These are phyloP conservation scores for Ophion obscuratus DNA, from an alignment of 2,888 invertebrate species.

Conservation along the genomic window DNA sequence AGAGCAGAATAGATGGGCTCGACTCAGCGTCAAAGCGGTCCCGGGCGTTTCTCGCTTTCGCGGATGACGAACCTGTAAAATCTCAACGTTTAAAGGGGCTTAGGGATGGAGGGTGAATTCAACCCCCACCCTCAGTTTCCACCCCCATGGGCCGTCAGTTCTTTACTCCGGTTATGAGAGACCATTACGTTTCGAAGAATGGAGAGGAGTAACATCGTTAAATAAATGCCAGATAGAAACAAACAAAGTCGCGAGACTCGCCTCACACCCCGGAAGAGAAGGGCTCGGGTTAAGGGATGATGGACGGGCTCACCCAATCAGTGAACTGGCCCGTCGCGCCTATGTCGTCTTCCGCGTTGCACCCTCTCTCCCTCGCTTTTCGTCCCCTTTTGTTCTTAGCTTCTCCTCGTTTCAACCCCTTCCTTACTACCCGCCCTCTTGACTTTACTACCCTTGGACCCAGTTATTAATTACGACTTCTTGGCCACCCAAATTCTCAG, in stretches of 20 bases:
- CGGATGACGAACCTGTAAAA: slow-evolving; percentile 32
- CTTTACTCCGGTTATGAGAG: slow-evolving; percentile 31
- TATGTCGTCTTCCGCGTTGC: slow-evolving; percentile 2
- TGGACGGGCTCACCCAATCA: slow-evolving; percentile 6
- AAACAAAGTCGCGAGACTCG: slow-evolving; percentile 56
- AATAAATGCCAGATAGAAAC: slow-evolving; percentile 71
- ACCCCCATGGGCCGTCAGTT: not conserved
- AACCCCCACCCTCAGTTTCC: no score
- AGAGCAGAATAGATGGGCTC: not conserved
- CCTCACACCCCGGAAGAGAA: slow-evolving; percentile 19
- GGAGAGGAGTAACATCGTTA: slow-evolving; percentile 68
- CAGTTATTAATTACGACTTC: slow-evolving; percentile 67
- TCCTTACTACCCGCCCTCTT: slow-evolving; percentile 8
- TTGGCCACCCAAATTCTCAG: slow-evolving; percentile 60
- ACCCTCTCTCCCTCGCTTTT: slow-evolving; percentile 6
- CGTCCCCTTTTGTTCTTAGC: not conserved
- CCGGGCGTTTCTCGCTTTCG: slow-evolving; percentile 34
- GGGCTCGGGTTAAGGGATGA: slow-evolving; percentile 23
- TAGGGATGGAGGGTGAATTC: no score
- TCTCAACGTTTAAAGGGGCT: not conserved
- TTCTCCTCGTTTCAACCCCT: not conserved
- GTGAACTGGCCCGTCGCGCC: no score
- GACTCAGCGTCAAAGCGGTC: slow-evolving; percentile 50
- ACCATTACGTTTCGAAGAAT: slow-evolving; percentile 67
- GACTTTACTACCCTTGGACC: not conserved